Evolutionary conservation across 2,797 vertebrate genomes (phyloP), one percentile per base, ranked within the genome.

Genomic region (Leuciscus waleckii): DNA sequence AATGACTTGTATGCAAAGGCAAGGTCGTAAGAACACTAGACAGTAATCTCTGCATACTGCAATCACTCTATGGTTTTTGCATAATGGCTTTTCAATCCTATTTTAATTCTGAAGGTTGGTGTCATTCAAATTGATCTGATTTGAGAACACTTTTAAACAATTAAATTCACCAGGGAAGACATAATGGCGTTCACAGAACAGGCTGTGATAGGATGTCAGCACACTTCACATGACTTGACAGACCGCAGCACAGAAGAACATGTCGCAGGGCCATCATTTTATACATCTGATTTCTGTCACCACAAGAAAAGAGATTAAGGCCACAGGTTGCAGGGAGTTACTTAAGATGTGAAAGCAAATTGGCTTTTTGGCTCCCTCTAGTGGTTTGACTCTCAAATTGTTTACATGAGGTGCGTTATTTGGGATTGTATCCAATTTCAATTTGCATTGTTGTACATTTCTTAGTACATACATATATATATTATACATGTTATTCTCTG

Each of bases 141-240:
- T 58, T 77, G 35, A 41, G 54, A 26, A 96, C 78, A 97, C 96
- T 90, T 91, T 96, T 95, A 37, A 96, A 51, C 5, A 11, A 96
- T 78, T 96, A 95, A 63, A 84, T 90, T 1, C 96, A 96, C 80
- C 96, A 95, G 5, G 95, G 96, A 26, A 41, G 19, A 32, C 19
- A 75, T 19, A 75, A 76, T 5, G 7, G n/a, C 46, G 16, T 49
- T 49, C 46, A 49, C 46, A 16, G 41, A 61, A 61, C 19, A 68
- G 26, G 61, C 61, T 16, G 41, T 13, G 32, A 67, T 14, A 35
- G 78, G 61, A n/a, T 46, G 21, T 29, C 16, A 29, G 23, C 19
- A 71, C 14, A 14, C 37, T 4, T 9, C 17, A 43, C 56, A 61
- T 46, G 26, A 82, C 37, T n/a, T 35, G 70, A 49, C 70, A 82